phyloP scores from a whole-genome alignment of 2,113 vertebrate genomes.

The Sphaerodactylus townsendi region DNA sequence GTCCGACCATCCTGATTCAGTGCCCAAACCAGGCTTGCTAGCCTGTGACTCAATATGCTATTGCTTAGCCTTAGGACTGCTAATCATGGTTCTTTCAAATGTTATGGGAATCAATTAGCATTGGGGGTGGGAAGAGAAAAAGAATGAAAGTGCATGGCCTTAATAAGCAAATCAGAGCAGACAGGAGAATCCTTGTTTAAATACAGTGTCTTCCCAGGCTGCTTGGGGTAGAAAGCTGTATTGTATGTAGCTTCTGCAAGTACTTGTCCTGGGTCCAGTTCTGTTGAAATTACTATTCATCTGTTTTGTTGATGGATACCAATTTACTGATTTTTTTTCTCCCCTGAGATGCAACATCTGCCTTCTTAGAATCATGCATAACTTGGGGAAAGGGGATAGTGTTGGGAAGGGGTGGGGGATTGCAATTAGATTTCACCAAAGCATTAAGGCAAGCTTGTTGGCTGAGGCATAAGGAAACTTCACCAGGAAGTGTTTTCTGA shows the following conservation, averaged over 20 bases:
- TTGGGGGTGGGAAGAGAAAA: slow-evolving; percentile 47
- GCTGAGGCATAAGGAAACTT: slow-evolving; percentile 55
- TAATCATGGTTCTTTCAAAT: slow-evolving; percentile 66
- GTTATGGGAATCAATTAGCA: slow-evolving; percentile 62
- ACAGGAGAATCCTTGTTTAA: slow-evolving; percentile 39
- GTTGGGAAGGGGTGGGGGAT: slow-evolving; percentile 6
- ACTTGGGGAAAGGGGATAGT: slow-evolving; percentile 34
- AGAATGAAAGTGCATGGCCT: slow-evolving; percentile 52
- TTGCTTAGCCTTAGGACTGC: slow-evolving; percentile 62
- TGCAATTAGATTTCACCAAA: slow-evolving; percentile 53
- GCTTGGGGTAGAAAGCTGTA: slow-evolving; percentile 18
- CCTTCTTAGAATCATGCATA: slow-evolving; percentile 41
- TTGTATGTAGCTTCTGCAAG: slow-evolving; percentile 38
- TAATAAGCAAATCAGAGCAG: slow-evolving; percentile 46
- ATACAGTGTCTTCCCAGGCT: slow-evolving; percentile 43
- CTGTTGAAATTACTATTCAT: slow-evolving; percentile 47
- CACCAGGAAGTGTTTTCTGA: slow-evolving; percentile 46
- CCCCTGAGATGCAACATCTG: slow-evolving; percentile 37
- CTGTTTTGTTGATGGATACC: slow-evolving; percentile 58
- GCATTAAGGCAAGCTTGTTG: slow-evolving; percentile 51
- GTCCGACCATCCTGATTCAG: slow-evolving; percentile 61
- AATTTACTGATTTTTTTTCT: slow-evolving; percentile 30
- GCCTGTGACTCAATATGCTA: slow-evolving; percentile 59
- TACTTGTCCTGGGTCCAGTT: slow-evolving; percentile 38
- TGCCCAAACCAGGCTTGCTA: slow-evolving; percentile 60